Percentiles rank a stretch among this genome's conserved stretches.
Conservation (phyloP, 2,888 invertebrate species). For the Hirudinaria manillensis region DNA sequence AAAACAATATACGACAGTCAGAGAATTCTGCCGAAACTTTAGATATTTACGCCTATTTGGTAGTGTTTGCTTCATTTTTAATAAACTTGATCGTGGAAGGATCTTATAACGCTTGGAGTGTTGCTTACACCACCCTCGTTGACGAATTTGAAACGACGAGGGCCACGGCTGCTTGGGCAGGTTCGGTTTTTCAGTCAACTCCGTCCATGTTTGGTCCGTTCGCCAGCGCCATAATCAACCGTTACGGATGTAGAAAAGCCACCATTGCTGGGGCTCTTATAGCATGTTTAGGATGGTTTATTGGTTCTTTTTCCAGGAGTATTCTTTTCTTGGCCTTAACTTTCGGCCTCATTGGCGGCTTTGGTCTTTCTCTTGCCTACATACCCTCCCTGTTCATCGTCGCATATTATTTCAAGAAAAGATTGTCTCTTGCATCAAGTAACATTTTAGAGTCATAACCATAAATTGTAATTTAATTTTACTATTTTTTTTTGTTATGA, state of each 20-base stretch:
- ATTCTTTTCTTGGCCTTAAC: slow-evolving; percentile 47
- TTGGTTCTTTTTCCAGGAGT: slow-evolving; percentile 43
- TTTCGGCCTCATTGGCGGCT: slow-evolving; percentile 50
- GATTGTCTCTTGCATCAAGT: slow-evolving; percentile 51
- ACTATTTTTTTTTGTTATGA: too few species aligned
- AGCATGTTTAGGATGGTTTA: slow-evolving; percentile 46
- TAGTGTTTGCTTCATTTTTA: slow-evolving; percentile 86
- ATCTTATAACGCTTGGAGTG: slow-evolving; percentile 66
- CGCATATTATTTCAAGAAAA: slow-evolving; percentile 52
- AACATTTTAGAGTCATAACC: neutral
- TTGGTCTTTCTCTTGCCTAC: slow-evolving; percentile 50
- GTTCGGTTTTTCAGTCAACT: slow-evolving; percentile 82
- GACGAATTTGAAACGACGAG: slow-evolving; percentile 48
- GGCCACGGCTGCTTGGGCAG: slow-evolving; percentile 70
- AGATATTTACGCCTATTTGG: slow-evolving; percentile 62
- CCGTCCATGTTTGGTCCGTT: slow-evolving; percentile 62
- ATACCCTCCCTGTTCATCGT: slow-evolving; percentile 52
- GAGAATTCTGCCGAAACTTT: too few species aligned
- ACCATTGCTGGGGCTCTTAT: slow-evolving; percentile 50
- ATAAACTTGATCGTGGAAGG: slow-evolving; percentile 82
- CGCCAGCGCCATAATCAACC: slow-evolving; percentile 47
- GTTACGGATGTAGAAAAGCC: slow-evolving; percentile 49
- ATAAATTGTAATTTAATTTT: too few species aligned
- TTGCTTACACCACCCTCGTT: slow-evolving; percentile 69
- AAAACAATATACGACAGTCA: too few species aligned